Percentiles rank a stretch among this genome's conserved stretches.
phyloP scores from a whole-genome alignment of 2,797 vertebrate genomes.

The Sciurus carolinensis region DNA sequence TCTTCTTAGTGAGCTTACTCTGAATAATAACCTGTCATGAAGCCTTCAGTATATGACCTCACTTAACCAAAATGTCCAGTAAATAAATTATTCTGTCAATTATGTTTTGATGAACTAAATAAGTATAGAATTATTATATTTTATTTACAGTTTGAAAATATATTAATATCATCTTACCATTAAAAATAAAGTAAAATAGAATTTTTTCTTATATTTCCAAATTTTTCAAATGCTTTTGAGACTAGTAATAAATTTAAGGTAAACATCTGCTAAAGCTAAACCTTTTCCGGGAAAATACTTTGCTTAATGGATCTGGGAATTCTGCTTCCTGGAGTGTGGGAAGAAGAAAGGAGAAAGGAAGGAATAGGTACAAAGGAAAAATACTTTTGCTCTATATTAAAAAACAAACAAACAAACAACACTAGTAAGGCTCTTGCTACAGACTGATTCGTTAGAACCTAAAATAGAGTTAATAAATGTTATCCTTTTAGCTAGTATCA shows the following conservation, averaged over 20 bases:
- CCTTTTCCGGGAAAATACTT: not conserved
- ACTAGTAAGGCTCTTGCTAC: conserved; percentile 36
- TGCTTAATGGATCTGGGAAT: not conserved
- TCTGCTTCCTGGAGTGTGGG: not conserved
- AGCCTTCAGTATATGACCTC: conserved; percentile 30
- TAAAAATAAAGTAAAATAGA: not conserved
- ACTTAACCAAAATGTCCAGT: not conserved
- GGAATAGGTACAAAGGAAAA: not conserved
- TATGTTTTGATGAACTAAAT: conserved; percentile 47
- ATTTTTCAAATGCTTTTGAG: conserved; percentile 24
- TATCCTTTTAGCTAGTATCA: not conserved
- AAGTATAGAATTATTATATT: not conserved
- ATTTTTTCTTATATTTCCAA: conserved; percentile 8
- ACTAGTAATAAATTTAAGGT: not conserved
- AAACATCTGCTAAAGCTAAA: not conserved
- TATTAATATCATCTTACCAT: not conserved
- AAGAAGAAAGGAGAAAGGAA: not conserved
- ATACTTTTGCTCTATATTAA: not conserved
- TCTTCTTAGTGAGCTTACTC: not conserved
- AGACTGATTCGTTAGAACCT: not conserved
- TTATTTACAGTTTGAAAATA: conserved; percentile 54
- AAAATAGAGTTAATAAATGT: not conserved
- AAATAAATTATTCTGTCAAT: conserved; percentile 40
- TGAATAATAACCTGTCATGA: not conserved
- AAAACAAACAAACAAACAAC: not conserved